Conservation (phyloP, 2,797 vertebrate species). For the Eulemur coronatus region DNA sequence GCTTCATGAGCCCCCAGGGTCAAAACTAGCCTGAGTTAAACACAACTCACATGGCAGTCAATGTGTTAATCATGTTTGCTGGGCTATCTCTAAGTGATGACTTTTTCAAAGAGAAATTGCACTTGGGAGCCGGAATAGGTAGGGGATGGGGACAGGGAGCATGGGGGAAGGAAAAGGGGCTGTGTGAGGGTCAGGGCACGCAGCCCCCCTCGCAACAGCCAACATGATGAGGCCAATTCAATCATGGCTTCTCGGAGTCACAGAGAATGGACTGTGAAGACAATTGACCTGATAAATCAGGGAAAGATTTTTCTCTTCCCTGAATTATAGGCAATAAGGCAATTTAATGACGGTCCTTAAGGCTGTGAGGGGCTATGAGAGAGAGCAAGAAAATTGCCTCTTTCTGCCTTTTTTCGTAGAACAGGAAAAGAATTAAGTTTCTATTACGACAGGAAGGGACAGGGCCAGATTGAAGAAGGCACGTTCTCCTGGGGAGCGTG, state of each 20-base stretch:
- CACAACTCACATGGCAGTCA: too few relatives aligned
- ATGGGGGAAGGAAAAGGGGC: neutral
- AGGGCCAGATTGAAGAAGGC: neutral
- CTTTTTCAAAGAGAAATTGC: neutral
- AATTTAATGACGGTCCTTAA: neutral
- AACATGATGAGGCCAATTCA: neutral
- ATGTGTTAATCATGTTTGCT: neutral
- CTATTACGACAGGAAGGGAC: neutral
- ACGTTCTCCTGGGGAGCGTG: rapidly evolving
- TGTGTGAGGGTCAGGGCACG: neutral
- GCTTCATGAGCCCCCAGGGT: too few relatives aligned
- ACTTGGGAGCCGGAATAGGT: neutral
- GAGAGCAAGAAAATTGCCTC: neutral
- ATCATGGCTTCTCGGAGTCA: neutral
- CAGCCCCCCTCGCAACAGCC: neutral
- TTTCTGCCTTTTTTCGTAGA: slow-evolving; percentile 21
- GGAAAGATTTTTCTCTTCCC: neutral
- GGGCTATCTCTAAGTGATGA: neutral
- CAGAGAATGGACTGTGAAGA: neutral
- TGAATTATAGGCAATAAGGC: slow-evolving; percentile 39
- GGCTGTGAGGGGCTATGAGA: neutral
- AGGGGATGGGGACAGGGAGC: rapidly evolving
- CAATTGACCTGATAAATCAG: neutral
- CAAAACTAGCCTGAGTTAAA: too few relatives aligned
- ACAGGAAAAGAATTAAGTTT: neutral